These are phyloP conservation scores for Bacillus rossius DNA, from an alignment of 1,140 invertebrate genomes.

Conservation along the genomic window DNA sequence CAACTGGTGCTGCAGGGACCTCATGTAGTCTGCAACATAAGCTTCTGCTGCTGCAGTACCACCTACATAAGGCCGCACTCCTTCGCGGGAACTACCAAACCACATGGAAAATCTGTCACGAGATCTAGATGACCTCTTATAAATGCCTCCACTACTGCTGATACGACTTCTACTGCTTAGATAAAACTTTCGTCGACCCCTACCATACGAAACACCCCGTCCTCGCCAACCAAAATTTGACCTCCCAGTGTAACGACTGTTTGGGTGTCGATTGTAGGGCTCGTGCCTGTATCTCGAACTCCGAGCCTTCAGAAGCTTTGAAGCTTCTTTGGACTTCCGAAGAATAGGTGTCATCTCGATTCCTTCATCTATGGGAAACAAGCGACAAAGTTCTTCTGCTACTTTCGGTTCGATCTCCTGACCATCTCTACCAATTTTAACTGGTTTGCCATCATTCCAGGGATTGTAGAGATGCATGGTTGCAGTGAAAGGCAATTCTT, in stretches of 20 bases:
- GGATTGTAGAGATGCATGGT: slow-evolving; percentile 94
- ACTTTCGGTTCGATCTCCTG: slow-evolving; percentile 96
- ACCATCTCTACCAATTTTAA: slow-evolving; percentile 97
- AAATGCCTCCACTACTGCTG: slow-evolving; percentile 39
- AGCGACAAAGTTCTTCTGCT: slow-evolving; percentile 87
- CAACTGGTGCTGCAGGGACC: slow-evolving; percentile 72
- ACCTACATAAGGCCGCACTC: slow-evolving; percentile 42
- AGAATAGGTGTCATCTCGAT: slow-evolving; percentile 89
- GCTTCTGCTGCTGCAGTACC: slow-evolving; percentile 64
- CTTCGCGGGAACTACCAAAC: slow-evolving; percentile 39
- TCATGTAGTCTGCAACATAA: slow-evolving; percentile 71
- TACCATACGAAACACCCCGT: slow-evolving; percentile 35
- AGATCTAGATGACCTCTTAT: slow-evolving; percentile 46
- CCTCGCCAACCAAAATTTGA: slow-evolving; percentile 30
- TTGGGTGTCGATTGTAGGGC: slow-evolving; percentile 41
- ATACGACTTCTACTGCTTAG: slow-evolving; percentile 43
- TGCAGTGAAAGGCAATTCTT: slow-evolving; percentile 88
- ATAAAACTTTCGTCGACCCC: slow-evolving; percentile 48
- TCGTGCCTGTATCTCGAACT: slow-evolving; percentile 33
- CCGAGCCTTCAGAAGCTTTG: slow-evolving; percentile 45
- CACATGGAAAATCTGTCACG: slow-evolving; percentile 41
- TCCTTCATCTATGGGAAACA: slow-evolving; percentile 91
- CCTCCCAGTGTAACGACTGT: slow-evolving; percentile 23
- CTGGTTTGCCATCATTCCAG: slow-evolving; percentile 98
- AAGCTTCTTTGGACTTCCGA: slow-evolving; percentile 80